Conservation (phyloP, 2,888 invertebrate species). For the Agonopterix arenella region DNA sequence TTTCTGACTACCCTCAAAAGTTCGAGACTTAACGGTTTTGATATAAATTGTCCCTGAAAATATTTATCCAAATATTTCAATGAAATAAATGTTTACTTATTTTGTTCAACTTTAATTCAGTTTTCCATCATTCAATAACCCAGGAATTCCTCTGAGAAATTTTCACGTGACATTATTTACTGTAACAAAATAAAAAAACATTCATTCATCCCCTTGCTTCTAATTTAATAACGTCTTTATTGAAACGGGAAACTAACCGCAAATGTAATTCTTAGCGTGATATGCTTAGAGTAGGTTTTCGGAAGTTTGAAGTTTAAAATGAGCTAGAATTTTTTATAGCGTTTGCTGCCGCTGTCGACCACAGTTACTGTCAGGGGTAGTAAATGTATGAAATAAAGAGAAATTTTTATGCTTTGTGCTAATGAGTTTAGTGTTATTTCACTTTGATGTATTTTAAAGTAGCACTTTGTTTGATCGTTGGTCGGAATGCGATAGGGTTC, state of each 20-base stretch:
- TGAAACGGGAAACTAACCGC: no score
- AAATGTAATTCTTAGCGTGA: no score
- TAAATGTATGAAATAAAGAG: conserved; percentile 3
- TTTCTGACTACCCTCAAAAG: no score
- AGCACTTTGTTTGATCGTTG: background rate
- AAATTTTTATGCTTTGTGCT: conserved; percentile 7
- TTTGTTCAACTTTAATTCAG: no score
- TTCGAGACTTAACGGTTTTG: no score
- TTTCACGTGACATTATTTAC: no score
- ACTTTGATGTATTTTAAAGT: conserved; percentile 2
- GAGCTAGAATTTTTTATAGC: conserved; percentile 7
- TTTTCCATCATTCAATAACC: no score
- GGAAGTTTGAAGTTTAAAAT: background rate
- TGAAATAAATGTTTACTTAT: no score
- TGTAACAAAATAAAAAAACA: background rate
- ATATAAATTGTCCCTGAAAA: no score
- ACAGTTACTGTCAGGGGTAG: conserved; percentile 8
- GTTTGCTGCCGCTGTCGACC: conserved; percentile 7
- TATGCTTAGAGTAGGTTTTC: background rate
- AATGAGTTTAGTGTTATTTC: conserved; percentile 2
- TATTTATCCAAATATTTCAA: no score
- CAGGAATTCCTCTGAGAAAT: no score
- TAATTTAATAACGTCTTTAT: conserved; percentile 3
- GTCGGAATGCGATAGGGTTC: no score
- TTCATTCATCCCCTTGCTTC: conserved; percentile 5